Evolutionary conservation across 2,797 vertebrate species (phyloP).

Genomic region (Menidia menidia): DNA sequence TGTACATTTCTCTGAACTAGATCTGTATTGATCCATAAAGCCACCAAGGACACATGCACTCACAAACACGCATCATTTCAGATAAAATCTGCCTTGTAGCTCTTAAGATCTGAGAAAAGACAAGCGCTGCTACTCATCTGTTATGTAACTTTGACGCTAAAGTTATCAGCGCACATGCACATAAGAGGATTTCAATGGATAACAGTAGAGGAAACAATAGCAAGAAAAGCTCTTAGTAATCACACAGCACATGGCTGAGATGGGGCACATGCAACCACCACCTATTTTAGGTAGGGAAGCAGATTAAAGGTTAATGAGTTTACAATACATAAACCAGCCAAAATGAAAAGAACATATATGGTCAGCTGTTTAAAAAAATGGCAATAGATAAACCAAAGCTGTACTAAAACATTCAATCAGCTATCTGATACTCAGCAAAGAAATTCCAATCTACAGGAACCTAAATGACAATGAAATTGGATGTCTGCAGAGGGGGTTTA

Average conservation of each 20-base stretch:
- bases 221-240: neutral
- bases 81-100: neutral
- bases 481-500: neutral
- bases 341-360: neutral
- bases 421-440: neutral
- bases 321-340: no score
- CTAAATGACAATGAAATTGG: neutral
- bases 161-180: conserved; percentile 1
- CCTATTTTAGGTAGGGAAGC: no score
- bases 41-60: neutral
- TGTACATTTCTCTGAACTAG: conserved; percentile 23
- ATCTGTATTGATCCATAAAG: conserved; percentile 15
- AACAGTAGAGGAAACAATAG: neutral
- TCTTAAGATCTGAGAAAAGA: conserved; percentile 19
- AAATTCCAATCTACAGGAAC: neutral
- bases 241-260: neutral
- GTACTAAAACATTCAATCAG: no score
- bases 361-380: neutral
- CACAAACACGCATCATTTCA: conserved; percentile 6
- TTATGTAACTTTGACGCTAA: conserved; percentile 38
- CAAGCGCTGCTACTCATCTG: conserved; percentile 17
- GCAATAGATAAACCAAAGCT: neutral
- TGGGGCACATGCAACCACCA: no score
- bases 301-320: no score
- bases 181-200: neutral